Evolutionary conservation across 2,797 vertebrate species (phyloP).

Genomic region (Melanotaenia pygmaea): DNA sequence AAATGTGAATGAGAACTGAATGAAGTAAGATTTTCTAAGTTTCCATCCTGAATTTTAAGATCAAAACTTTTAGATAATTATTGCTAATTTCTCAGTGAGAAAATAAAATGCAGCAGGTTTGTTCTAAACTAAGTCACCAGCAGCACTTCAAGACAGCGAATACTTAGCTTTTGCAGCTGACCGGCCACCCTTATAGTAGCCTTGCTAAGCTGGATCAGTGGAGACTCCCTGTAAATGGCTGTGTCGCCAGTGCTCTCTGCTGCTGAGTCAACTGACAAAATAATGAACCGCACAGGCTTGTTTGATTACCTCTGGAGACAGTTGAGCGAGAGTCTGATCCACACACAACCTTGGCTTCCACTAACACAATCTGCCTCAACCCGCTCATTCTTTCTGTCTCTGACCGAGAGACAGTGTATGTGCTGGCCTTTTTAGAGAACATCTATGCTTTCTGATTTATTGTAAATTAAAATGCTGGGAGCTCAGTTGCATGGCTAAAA

Average conservation of each 20-base stretch:
- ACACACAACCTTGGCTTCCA: conserved; percentile 63
- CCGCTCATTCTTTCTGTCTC: conserved; percentile 66
- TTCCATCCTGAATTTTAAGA: conserved; percentile 18
- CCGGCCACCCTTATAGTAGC: conserved; percentile 49
- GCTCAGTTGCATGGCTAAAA: conserved; percentile 74
- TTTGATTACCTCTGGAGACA: conserved; percentile 81
- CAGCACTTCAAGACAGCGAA: conserved; percentile 21
- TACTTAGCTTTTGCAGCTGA: conserved; percentile 51
- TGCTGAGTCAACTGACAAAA: conserved; percentile 66
- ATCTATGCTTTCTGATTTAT: conserved; percentile 79
- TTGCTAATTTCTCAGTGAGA: conserved; percentile 1
- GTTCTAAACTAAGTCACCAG: conserved; percentile 29
- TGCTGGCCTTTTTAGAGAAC: conserved; percentile 65
- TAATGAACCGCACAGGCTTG: conserved; percentile 76
- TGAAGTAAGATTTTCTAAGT: not conserved
- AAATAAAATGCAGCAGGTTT: not conserved
- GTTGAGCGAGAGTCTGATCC: conserved; percentile 73
- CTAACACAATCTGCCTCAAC: conserved; percentile 75
- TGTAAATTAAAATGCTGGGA: conserved; percentile 80
- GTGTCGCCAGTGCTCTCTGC: conserved; percentile 68
- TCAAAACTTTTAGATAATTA: conserved; percentile 17
- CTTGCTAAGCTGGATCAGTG: conserved; percentile 54
- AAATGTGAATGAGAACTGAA: conserved; percentile 10
- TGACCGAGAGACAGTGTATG: conserved; percentile 62
- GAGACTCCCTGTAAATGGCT: conserved; percentile 68